Evolutionary conservation across 2,888 invertebrate species (phyloP), one percentile per base, ranked within the genome.

Genomic region (Iselma pallidipennis): DNA sequence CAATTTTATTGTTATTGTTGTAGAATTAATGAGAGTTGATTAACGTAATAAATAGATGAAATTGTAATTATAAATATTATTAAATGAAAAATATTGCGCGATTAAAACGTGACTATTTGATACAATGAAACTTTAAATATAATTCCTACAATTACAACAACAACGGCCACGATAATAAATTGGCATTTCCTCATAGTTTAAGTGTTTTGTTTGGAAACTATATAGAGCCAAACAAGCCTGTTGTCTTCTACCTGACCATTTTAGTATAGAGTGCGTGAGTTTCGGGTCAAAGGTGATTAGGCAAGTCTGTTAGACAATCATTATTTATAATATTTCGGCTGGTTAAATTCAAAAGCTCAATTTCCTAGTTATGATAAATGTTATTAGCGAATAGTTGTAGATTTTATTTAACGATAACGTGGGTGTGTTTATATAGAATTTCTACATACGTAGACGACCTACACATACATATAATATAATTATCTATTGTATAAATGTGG

Each of bases 351-450:
- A 16, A 52, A 52, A 52, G 31, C 21, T 21, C 52, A 33, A 52
- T 52, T 31, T 31, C 45, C 45, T 23, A 23, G 37, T 49, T 50
- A 63, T 63, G 63, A 63, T 63, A 59, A 63, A 63, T 59, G 59
- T 63, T 63, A 59, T 63, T 63, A 62, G 57, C 61, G 61, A 48
- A 56, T 52, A 61, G 29, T 61, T 61, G 61, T 57, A 54, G 61
- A 61, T 61, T 57, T 61, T 54, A 26, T 26, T 23, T 23, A 48
- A 23, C 21, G 61, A 61, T 57, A 57, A 54, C 53, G 61, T 61
- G 57, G 61, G 61, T 61, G 61, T 51, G 51, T 61, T 61, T 57
- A 26, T 19, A 61, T 42, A 61, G 28, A 49, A 31, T 60, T 57
- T 61, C 49, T 55, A 33, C 49, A 49, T 25, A 42, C 52, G 29